Conservation (phyloP, 2,113 vertebrate species). For the Cyprinodon variegatus region DNA sequence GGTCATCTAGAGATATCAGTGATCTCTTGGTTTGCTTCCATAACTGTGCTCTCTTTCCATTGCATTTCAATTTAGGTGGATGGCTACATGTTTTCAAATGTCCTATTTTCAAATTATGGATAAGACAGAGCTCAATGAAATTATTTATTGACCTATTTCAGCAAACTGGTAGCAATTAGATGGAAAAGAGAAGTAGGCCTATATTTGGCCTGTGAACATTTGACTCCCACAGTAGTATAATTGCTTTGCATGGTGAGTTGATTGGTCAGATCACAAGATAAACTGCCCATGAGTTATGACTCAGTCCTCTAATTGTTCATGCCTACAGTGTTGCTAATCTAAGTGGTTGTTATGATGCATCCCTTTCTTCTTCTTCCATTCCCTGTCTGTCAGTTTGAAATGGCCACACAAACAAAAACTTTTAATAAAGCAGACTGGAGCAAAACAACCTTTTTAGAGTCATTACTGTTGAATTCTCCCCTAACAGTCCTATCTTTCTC, state of each 20-base stretch:
- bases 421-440: constrained; percentile 9
- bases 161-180: neutral
- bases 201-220: neutral
- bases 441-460: constrained; percentile 17
- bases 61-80: neutral
- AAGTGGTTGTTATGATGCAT: constrained; percentile 2
- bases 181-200: neutral
- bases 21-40: neutral
- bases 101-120: neutral
- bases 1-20: neutral
- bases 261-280: constrained; percentile 19
- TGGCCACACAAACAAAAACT: neutral
- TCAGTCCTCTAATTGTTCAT: constrained; percentile 23
- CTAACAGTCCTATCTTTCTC: constrained; percentile 1
- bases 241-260: neutral
- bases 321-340: constrained; percentile 13
- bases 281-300: constrained; percentile 18
- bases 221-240: neutral
- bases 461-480: constrained; percentile 16
- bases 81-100: neutral
- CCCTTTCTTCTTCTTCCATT: neutral
- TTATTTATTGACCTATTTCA: neutral
- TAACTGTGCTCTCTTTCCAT: neutral
- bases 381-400: constrained; percentile 10
- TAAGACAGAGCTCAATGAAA: neutral